Percentiles rank a stretch among this genome's conserved stretches.
These are phyloP conservation scores for Drosophila kuntzei DNA, from an alignment of 2,888 invertebrate species.

Conservation along the genomic window DNA sequence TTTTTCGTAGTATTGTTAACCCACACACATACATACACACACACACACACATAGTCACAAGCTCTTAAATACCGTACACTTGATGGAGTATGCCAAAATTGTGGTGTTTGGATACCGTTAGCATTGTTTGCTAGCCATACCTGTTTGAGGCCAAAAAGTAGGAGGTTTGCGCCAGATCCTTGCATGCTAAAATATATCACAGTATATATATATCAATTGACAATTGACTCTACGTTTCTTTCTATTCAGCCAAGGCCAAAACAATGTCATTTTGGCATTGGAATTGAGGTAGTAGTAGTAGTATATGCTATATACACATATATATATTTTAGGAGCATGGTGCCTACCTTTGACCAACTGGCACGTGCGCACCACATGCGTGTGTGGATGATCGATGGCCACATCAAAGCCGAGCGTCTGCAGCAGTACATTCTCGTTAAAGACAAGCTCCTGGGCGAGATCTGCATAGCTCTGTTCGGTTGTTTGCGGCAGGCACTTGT, in stretches of 20 bases:
- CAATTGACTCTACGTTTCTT: constrained; percentile 30
- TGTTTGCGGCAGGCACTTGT: constrained; percentile 93
- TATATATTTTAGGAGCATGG: constrained; percentile 29
- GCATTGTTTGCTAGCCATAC: constrained; percentile 85
- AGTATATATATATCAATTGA: constrained; percentile 61
- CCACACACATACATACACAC: constrained; percentile 1
- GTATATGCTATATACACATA: constrained; percentile 12
- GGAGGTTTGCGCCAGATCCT: constrained; percentile 98
- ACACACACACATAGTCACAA: constrained; percentile 5
- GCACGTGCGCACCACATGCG: constrained; percentile 98
- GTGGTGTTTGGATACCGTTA: constrained; percentile 14
- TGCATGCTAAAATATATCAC: constrained; percentile 89
- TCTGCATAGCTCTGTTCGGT: constrained; percentile 92
- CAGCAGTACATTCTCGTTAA: constrained; percentile 97
- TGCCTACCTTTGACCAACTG: constrained; percentile 95
- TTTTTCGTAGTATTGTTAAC: background rate
- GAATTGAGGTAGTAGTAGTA: background rate
- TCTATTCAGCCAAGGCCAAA: constrained; percentile 25
- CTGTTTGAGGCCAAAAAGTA: constrained; percentile 99
- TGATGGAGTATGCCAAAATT: background rate
- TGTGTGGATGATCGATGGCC: constrained; percentile 99
- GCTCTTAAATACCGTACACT: constrained; percentile 7
- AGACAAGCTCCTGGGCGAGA: constrained; percentile 96
- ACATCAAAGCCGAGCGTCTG: constrained; percentile 99
- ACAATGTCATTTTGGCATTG: constrained; percentile 2